Evolutionary conservation across 2,113 vertebrate genomes (phyloP).

Genomic region (Platysteira castanea): DNA sequence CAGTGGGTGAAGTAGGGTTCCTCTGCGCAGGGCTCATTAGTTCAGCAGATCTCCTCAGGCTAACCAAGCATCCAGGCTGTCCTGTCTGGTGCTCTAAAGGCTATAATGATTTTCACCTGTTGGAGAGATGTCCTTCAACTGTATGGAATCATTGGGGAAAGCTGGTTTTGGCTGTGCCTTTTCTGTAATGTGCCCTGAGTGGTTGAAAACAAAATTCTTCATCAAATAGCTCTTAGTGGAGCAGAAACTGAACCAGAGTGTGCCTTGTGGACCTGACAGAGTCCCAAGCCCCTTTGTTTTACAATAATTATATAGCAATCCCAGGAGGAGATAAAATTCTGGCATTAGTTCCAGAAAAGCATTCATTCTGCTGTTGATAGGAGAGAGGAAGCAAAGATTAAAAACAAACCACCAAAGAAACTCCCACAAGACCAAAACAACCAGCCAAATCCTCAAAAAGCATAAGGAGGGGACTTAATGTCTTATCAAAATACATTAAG

Average conservation of each 20-base stretch:
- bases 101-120: not conserved
- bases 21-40: accelerated
- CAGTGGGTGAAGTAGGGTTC: not conserved
- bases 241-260: not conserved
- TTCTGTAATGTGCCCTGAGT: not conserved
- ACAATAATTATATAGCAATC: not conserved
- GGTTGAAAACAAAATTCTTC: not conserved
- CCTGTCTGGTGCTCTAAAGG: not conserved
- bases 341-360: not conserved
- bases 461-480: not conserved
- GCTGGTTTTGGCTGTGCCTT: accelerated
- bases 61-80: not conserved
- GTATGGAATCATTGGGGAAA: not conserved
- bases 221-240: not conserved
- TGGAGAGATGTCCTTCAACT: not conserved
- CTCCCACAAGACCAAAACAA: not conserved
- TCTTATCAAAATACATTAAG: not conserved
- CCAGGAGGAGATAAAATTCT: not conserved
- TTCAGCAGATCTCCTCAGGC: not conserved
- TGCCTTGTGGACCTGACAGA: not conserved
- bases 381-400: not conserved
- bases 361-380: not conserved
- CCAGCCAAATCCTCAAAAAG: not conserved
- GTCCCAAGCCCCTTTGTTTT: not conserved
- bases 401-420: not conserved